Percentiles rank a stretch among this genome's conserved stretches.
Evolutionary conservation across 2,113 vertebrate species (phyloP).

Genomic region (Procavia capensis): DNA sequence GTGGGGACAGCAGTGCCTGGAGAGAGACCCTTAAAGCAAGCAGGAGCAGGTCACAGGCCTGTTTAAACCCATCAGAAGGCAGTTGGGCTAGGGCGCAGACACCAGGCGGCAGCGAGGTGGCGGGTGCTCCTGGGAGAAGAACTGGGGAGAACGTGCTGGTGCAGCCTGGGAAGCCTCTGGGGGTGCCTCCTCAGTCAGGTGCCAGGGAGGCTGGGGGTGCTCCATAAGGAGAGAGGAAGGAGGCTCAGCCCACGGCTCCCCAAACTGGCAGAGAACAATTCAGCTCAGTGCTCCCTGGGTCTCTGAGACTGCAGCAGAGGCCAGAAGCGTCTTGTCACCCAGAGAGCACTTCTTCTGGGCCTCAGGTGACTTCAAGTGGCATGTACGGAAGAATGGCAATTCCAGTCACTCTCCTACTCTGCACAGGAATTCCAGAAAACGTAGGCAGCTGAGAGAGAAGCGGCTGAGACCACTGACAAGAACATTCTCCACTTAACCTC

Average conservation of each 20-base stretch:
- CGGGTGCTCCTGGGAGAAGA: background rate
- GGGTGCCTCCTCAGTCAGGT: background rate
- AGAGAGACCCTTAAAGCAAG: background rate
- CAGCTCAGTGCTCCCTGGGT: background rate
- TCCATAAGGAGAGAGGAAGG: too few species aligned
- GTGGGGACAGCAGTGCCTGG: background rate
- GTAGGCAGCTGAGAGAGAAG: background rate
- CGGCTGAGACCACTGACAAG: background rate
- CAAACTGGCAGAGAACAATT: fast-evolving
- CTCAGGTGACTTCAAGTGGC: background rate
- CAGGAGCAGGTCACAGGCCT: background rate
- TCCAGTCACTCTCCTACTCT: background rate
- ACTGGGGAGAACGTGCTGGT: background rate
- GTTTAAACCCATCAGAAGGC: background rate
- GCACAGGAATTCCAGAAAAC: background rate
- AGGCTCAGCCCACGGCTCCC: background rate
- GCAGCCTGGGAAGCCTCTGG: background rate
- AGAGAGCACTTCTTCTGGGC: too few species aligned
- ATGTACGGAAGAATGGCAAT: fast-evolving
- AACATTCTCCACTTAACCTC: background rate
- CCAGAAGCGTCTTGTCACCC: too few species aligned
- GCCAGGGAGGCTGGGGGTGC: background rate
- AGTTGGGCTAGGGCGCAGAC: too few species aligned
- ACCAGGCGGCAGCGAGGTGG: too few species aligned
- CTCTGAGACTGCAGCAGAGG: background rate